Conservation (phyloP, 2,113 vertebrate species). For the Lucifuga dentata region DNA sequence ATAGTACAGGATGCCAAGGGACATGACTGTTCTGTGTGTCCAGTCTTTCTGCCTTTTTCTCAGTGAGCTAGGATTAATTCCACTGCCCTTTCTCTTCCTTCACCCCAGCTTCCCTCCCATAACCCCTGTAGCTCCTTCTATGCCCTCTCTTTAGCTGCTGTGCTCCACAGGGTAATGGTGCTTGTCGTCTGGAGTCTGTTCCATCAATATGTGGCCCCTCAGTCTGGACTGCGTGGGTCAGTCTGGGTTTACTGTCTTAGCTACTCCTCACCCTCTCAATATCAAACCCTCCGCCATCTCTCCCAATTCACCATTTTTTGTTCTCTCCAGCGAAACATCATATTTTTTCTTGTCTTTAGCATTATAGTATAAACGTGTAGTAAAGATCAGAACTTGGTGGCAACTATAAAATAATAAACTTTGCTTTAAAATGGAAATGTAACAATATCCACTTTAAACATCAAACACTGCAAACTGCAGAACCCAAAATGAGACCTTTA, state of each 20-base stretch:
- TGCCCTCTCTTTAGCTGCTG: constrained; percentile 56
- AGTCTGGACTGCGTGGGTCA: constrained; percentile 51
- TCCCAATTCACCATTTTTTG: constrained; percentile 5
- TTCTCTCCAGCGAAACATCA: background rate
- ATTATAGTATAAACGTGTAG: too few relatives aligned
- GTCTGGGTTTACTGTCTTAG: constrained; percentile 30
- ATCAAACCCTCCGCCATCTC: constrained; percentile 3
- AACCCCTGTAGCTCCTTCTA: constrained; percentile 2
- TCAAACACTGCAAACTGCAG: constrained; percentile 51
- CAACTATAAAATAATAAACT: too few relatives aligned
- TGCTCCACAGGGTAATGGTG: constrained; percentile 63
- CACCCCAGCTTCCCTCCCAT: constrained; percentile 1
- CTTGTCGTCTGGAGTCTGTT: constrained; percentile 64
- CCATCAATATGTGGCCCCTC: constrained; percentile 52
- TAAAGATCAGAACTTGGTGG: too few relatives aligned
- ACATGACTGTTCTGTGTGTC: background rate
- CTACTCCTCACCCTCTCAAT: constrained; percentile 2
- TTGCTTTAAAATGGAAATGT: constrained; percentile 47
- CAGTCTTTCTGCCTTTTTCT: background rate
- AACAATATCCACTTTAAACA: constrained; percentile 29
- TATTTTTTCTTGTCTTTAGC: background rate
- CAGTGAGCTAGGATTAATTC: constrained; percentile 8
- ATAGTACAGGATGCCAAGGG: background rate
- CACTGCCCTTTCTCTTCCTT: background rate
- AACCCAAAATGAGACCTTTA: constrained; percentile 59